Conservation (phyloP, 2,888 invertebrate genomes). For the Strigamia transsilvanica region DNA sequence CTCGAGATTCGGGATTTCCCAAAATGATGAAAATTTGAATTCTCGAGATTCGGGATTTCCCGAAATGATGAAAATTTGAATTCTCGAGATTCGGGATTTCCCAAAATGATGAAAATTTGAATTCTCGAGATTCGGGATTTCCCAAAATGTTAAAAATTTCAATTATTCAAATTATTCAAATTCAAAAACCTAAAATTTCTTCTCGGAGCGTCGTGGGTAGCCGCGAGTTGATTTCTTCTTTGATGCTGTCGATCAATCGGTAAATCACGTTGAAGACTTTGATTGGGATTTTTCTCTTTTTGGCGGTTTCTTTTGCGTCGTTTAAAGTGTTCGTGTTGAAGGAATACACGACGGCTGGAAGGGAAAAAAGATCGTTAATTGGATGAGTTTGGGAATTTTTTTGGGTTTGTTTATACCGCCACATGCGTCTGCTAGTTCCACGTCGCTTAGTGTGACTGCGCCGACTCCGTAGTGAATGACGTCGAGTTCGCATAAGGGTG, state of each 20-base stretch:
- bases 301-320: conserved; percentile 67
- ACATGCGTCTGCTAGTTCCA: conserved; percentile 81
- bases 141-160: no score
- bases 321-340: conserved; percentile 77
- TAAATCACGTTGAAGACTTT: conserved; percentile 89
- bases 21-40: no score
- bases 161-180: not conserved
- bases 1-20: no score
- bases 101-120: no score
- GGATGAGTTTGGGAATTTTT: no score
- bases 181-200: conserved; percentile 72
- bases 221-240: conserved; percentile 75
- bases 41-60: no score
- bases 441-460: conserved; percentile 79
- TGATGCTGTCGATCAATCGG: conserved; percentile 87
- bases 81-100: no score
- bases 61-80: no score
- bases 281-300: conserved; percentile 69
- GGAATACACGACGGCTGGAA: conserved; percentile 69
- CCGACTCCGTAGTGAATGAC: conserved; percentile 93
- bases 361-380: not conserved
- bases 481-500: conserved; percentile 78
- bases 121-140: no score
- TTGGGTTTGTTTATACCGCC: conserved; percentile 63
- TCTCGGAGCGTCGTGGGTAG: conserved; percentile 79